phyloP scores from a whole-genome alignment of 2,888 invertebrate genomes.

The Seira ritae region DNA sequence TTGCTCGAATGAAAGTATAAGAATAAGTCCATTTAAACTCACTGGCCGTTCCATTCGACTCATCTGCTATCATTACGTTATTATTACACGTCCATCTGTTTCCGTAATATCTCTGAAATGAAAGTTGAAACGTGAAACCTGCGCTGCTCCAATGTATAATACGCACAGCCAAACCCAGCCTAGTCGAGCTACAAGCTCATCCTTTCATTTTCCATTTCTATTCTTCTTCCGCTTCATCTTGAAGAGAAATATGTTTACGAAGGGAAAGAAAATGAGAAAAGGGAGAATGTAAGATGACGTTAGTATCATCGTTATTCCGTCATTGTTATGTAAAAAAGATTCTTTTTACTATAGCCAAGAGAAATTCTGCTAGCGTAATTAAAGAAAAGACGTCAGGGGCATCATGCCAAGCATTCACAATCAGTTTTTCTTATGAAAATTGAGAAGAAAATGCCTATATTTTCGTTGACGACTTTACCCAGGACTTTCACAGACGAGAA shows the following conservation, averaged over 20 bases:
- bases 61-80: conserved; percentile 54
- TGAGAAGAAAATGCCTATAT: too few species aligned
- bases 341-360: conserved; percentile 45
- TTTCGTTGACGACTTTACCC: too few species aligned
- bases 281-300: conserved; percentile 58
- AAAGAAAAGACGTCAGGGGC: conserved; percentile 54
- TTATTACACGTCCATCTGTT: conserved; percentile 56
- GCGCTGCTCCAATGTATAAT: too few species aligned
- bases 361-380: conserved; percentile 59
- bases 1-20: too few species aligned
- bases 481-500: too few species aligned
- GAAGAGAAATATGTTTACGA: conserved; percentile 25
- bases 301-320: conserved; percentile 56
- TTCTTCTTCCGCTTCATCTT: neutral
- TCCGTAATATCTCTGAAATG: too few species aligned
- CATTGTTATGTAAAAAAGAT: conserved; percentile 54
- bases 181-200: too few species aligned
- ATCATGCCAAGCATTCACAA: conserved; percentile 55
- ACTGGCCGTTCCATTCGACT: conserved; percentile 48
- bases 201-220: too few species aligned
- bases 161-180: too few species aligned
- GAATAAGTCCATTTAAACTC: conserved; percentile 34
- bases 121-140: too few species aligned
- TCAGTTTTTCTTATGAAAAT: too few species aligned
- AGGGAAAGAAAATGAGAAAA: conserved; percentile 53